These are phyloP conservation scores for Indicator maculatus DNA, from an alignment of 2,113 vertebrate genomes.

Conservation along the genomic window DNA sequence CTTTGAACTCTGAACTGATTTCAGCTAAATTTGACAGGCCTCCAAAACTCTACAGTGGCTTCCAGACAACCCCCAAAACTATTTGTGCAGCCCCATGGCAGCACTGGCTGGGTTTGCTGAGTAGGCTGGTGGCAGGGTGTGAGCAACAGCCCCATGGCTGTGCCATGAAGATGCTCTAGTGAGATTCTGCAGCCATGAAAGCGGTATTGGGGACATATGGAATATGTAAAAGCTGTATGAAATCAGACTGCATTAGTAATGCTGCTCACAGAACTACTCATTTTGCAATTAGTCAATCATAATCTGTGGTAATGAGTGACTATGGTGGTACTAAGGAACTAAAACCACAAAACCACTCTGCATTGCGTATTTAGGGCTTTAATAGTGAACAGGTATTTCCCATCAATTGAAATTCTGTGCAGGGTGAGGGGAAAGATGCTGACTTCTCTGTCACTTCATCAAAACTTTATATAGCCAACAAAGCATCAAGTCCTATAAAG, in stretches of 20 bases:
- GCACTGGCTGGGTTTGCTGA: background rate
- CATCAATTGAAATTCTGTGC: background rate
- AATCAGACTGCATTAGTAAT: background rate
- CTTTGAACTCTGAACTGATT: conserved; percentile 28
- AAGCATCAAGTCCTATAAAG: background rate
- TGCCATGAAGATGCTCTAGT: background rate
- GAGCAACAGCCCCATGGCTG: background rate
- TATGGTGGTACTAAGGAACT: background rate
- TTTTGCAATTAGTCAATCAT: background rate
- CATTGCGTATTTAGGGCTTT: background rate
- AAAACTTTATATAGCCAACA: background rate
- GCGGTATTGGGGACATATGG: background rate
- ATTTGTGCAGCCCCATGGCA: background rate
- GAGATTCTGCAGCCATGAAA: background rate
- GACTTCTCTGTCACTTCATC: background rate
- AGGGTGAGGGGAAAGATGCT: background rate
- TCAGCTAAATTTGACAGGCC: background rate
- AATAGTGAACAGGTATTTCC: background rate
- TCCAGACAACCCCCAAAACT: too few species aligned
- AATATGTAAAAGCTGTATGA: background rate
- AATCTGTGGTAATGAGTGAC: background rate
- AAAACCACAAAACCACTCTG: background rate
- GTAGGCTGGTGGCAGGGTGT: background rate
- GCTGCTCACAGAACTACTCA: background rate
- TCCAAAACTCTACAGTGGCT: background rate